Evolutionary conservation across 2,888 invertebrate genomes (phyloP).

Genomic region (Microdon myrmicae): DNA sequence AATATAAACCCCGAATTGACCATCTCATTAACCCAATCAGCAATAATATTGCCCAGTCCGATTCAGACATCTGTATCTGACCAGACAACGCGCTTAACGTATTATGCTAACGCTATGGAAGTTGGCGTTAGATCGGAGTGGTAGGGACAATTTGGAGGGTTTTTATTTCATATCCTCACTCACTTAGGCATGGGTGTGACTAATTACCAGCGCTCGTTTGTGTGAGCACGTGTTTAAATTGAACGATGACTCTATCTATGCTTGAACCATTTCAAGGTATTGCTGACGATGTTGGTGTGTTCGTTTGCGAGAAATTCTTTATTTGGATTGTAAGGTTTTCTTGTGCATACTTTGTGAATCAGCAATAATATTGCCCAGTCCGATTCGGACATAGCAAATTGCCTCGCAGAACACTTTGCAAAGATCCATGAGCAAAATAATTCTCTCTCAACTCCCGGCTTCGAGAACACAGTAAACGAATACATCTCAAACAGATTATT

Average conservation of each 20-base stretch:
- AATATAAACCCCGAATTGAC: too few relatives aligned
- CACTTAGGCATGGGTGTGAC: constrained; percentile 41
- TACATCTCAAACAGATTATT: too few relatives aligned
- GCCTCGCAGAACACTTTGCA: too few relatives aligned
- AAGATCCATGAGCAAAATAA: too few relatives aligned
- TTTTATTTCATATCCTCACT: constrained; percentile 46
- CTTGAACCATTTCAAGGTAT: constrained; percentile 32
- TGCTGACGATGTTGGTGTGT: constrained; percentile 12
- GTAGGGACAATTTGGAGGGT: too few relatives aligned
- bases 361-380: too few relatives aligned
- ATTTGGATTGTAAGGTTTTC: constrained; percentile 39
- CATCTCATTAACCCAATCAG: too few relatives aligned
- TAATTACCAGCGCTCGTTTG: constrained; percentile 45
- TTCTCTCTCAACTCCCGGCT: too few relatives aligned
- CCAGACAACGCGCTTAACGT: constrained; percentile 29
- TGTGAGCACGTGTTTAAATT: constrained; percentile 28
- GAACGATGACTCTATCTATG: constrained; percentile 31
- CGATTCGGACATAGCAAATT: too few relatives aligned
- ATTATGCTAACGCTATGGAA: background rate
- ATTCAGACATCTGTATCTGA: constrained; percentile 36
- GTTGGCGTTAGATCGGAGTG: too few relatives aligned
- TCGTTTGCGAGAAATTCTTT: constrained; percentile 36
- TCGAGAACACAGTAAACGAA: too few relatives aligned
- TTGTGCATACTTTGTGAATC: constrained; percentile 9
- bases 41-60: too few relatives aligned